These are phyloP conservation scores for Ellobium chinense DNA, from an alignment of 2,888 invertebrate species.

Conservation along the genomic window DNA sequence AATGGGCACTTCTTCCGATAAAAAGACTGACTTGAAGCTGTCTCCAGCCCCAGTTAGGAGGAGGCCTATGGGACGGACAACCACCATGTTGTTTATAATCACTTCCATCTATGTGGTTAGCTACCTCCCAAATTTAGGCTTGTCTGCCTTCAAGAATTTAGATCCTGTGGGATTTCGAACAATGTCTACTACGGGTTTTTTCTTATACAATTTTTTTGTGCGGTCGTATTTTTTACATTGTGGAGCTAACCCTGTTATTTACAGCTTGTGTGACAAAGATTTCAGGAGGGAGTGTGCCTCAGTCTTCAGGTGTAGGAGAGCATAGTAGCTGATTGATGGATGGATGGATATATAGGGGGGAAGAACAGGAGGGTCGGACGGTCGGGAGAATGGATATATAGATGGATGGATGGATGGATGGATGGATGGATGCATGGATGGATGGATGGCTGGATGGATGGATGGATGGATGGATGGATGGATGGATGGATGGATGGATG, in stretches of 20 bases:
- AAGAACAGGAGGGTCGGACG: too few relatives aligned
- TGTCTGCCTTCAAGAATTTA: neutral
- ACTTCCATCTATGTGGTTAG: neutral
- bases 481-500: too few relatives aligned
- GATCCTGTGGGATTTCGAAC: neutral
- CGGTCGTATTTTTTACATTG: conserved; percentile 44
- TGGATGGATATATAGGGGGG: too few relatives aligned
- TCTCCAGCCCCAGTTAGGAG: too few relatives aligned
- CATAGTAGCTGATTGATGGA: too few relatives aligned
- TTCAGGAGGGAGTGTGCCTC: conserved; percentile 34
- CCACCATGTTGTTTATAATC: conserved; percentile 24
- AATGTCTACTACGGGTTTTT: neutral
- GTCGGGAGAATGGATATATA: too few relatives aligned
- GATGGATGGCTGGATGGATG: too few relatives aligned
- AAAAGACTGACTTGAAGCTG: too few relatives aligned
- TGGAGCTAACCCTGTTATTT: conserved; percentile 43
- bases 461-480: too few relatives aligned
- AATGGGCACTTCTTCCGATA: too few relatives aligned
- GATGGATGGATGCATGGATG: too few relatives aligned
- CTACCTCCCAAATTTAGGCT: conserved; percentile 14
- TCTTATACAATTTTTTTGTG: conserved; percentile 42
- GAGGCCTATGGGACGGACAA: neutral
- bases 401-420: too few relatives aligned
- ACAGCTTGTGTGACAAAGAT: conserved; percentile 32
- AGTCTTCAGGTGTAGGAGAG: conserved; percentile 4